A percentile compares a stretch with the other conserved stretches of the same genome.
Conservation (phyloP, 2,888 invertebrate species). For the Lepidochrysops patricia region DNA sequence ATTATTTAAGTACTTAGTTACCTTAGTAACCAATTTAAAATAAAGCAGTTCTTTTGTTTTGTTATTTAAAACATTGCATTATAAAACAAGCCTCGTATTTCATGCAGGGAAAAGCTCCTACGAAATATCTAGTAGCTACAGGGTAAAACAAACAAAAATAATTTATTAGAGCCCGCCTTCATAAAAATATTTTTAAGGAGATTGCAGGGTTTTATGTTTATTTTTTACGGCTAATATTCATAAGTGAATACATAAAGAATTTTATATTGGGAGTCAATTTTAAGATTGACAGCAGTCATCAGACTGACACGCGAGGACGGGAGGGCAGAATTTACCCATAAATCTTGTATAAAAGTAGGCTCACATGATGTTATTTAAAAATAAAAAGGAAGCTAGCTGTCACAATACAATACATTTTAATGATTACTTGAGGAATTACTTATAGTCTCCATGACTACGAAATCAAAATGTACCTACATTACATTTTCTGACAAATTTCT, state of each 20-base stretch:
- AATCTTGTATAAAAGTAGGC: slow-evolving; percentile 45
- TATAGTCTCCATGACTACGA: no score
- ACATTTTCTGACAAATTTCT: no score
- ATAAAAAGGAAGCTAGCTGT: no score
- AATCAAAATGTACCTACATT: no score
- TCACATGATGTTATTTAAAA: slow-evolving; percentile 35
- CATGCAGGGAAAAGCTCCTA: not conserved
- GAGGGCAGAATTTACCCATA: slow-evolving; percentile 52
- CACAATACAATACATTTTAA: no score
- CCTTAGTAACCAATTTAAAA: no score
- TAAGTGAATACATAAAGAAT: slow-evolving; percentile 28
- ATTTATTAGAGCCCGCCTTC: not conserved
- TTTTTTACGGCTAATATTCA: slow-evolving; percentile 12
- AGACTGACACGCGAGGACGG: slow-evolving; percentile 46
- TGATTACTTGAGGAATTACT: no score
- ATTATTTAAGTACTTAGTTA: no score
- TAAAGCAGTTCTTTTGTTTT: no score
- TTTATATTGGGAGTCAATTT: slow-evolving; percentile 43
- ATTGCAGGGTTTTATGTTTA: not conserved
- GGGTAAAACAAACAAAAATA: not conserved
- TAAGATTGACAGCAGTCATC: slow-evolving; percentile 59
- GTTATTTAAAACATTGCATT: no score
- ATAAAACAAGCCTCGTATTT: no score
- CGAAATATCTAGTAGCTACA: not conserved
- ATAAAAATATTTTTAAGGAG: slow-evolving; percentile 3